phyloP scores from a whole-genome alignment of 2,797 vertebrate genomes.

The Astyanax mexicanus region DNA sequence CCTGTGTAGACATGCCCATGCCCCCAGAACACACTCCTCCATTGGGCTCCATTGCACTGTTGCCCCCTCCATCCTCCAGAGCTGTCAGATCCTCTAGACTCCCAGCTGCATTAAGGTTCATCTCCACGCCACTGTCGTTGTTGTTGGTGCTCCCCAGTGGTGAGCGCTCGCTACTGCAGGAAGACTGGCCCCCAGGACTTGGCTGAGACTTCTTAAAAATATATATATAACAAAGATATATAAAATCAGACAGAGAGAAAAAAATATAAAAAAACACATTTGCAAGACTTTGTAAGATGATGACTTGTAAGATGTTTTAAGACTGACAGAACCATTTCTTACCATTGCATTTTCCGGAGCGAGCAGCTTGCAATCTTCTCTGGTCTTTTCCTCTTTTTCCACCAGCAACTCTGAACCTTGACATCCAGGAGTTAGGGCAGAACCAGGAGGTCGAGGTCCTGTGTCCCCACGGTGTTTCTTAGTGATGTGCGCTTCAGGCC shows the following conservation, averaged over 20 bases:
- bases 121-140: conserved; percentile 97
- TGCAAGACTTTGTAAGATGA: not conserved
- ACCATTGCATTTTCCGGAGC: conserved; percentile 88
- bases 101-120: conserved; percentile 92
- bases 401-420: conserved; percentile 83
- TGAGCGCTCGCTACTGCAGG: conserved; percentile 95
- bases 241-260: conserved; percentile 1
- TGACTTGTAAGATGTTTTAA: not conserved
- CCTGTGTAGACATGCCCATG: conserved; percentile 86
- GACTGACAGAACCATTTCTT: conserved; percentile 56
- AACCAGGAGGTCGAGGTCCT: conserved; percentile 77
- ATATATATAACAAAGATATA: not conserved
- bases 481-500: conserved; percentile 96
- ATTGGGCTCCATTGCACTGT: conserved; percentile 72
- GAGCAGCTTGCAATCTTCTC: conserved; percentile 88
- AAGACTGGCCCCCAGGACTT: conserved; percentile 93
- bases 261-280: not conserved
- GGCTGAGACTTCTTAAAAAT: conserved; percentile 90
- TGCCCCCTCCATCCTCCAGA: conserved; percentile 86
- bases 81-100: conserved; percentile 94
- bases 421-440: conserved; percentile 73
- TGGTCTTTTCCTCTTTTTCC: conserved; percentile 86
- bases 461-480: conserved; percentile 93
- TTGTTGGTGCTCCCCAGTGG: conserved; percentile 95
- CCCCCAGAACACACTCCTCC: conserved; percentile 74